These are phyloP conservation scores for Natrix natrix DNA, from an alignment of 2,797 vertebrate species.

Conservation along the genomic window DNA sequence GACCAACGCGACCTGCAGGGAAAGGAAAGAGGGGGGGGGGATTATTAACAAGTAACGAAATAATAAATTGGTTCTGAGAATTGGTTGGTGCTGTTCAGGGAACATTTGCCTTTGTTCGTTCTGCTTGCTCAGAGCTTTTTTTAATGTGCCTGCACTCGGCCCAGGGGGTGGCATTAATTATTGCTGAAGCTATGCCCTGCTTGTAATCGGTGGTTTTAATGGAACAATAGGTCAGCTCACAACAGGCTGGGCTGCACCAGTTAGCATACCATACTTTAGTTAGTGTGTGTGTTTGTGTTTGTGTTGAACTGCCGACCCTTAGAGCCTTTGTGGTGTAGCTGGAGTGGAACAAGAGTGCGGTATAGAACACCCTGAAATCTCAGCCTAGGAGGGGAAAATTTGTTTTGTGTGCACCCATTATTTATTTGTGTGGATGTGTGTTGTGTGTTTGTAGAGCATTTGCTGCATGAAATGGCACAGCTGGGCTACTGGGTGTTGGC, in stretches of 20 bases:
- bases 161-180: conserved; percentile 45
- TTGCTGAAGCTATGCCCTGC: not conserved
- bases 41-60: conserved; percentile 15
- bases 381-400: no score
- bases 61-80: conserved; percentile 46
- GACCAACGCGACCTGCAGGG: conserved; percentile 36
- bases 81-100: not conserved
- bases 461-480: accelerated
- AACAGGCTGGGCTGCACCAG: not conserved
- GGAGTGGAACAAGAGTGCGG: not conserved
- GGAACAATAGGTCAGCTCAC: conserved; percentile 42
- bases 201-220: conserved; percentile 37
- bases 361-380: not conserved
- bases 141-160: not conserved
- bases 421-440: not conserved
- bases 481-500: not conserved
- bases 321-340: not conserved
- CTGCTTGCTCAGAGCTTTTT: conserved; percentile 58
- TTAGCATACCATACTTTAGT: not conserved
- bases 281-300: not conserved
- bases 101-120: conserved; percentile 48
- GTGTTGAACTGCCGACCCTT: not conserved
- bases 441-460: not conserved
- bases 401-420: not conserved
- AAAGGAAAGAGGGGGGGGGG: conserved; percentile 30